Percentiles rank a stretch among this genome's conserved stretches.
Evolutionary conservation across 2,113 vertebrate genomes (phyloP).

Genomic region (Phainopepla nitens): DNA sequence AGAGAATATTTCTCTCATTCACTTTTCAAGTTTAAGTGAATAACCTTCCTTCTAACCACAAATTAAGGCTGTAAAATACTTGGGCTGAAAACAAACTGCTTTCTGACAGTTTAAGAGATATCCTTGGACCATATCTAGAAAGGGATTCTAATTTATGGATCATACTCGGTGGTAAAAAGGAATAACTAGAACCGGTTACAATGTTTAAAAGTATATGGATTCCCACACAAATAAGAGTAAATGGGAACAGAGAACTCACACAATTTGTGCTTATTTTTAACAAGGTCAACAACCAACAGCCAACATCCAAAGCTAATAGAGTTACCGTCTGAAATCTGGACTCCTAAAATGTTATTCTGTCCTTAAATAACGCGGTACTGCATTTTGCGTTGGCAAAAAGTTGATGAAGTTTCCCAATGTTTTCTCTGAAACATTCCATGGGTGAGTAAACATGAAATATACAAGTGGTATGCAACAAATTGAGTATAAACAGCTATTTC

Average conservation of each 20-base stretch:
- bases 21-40: background rate
- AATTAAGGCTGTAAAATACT: background rate
- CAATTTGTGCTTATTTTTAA: background rate
- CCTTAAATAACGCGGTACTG: background rate
- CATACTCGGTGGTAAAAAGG: background rate
- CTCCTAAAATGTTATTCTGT: background rate
- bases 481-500: conserved; percentile 2
- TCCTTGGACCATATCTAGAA: background rate
- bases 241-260: background rate
- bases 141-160: background rate
- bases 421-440: conserved; percentile 15
- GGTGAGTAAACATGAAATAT: background rate
- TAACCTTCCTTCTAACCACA: background rate
- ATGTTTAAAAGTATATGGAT: background rate
- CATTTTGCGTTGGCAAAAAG: background rate
- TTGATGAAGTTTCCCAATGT: background rate
- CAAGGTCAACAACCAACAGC: background rate
- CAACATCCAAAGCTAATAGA: background rate
- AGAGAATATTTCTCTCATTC: background rate
- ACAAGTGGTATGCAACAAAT: background rate
- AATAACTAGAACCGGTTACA: background rate
- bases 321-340: background rate
- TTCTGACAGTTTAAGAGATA: background rate
- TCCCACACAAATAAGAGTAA: background rate
- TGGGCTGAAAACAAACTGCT: background rate